phyloP scores from a whole-genome alignment of 2,888 invertebrate species.

The Dasysyrphus albostriatus region DNA sequence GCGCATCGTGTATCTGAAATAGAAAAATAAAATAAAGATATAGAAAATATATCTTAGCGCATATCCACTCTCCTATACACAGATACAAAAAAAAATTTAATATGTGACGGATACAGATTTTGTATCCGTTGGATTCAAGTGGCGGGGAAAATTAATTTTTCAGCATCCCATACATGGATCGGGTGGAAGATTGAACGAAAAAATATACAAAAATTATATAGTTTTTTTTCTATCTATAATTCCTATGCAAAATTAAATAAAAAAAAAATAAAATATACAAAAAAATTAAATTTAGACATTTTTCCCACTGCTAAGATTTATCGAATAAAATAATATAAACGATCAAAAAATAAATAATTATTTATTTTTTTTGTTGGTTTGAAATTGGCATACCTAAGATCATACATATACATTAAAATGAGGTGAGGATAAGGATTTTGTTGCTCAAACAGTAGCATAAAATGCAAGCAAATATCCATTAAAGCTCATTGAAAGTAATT shows the following conservation, averaged over 20 bases:
- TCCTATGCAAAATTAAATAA: constrained; percentile 61
- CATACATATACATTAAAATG: no score
- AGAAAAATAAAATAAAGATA: constrained; percentile 45
- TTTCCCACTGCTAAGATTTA: constrained; percentile 63
- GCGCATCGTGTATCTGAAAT: constrained; percentile 69
- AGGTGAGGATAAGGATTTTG: constrained; percentile 25
- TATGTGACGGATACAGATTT: constrained; percentile 72
- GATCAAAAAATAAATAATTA: constrained; percentile 49
- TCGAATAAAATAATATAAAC: constrained; percentile 44
- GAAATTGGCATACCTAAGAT: constrained; percentile 19
- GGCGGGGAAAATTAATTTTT: constrained; percentile 74
- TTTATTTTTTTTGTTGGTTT: constrained; percentile 17
- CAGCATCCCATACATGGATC: constrained; percentile 84
- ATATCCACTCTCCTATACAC: constrained; percentile 27
- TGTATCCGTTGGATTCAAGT: constrained; percentile 78
- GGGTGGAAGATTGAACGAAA: constrained; percentile 79
- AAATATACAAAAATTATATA: constrained; percentile 61
- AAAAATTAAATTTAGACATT: constrained; percentile 74
- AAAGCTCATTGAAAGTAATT: constrained; percentile 14
- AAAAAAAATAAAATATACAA: constrained; percentile 51
- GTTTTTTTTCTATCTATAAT: constrained; percentile 54
- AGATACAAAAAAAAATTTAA: constrained; percentile 62
- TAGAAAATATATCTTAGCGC: constrained; percentile 16
- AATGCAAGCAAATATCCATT: background rate
- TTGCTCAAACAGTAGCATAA: constrained; percentile 1